Conservation (phyloP, 2,113 vertebrate species). For the Paralichthys olivaceus region DNA sequence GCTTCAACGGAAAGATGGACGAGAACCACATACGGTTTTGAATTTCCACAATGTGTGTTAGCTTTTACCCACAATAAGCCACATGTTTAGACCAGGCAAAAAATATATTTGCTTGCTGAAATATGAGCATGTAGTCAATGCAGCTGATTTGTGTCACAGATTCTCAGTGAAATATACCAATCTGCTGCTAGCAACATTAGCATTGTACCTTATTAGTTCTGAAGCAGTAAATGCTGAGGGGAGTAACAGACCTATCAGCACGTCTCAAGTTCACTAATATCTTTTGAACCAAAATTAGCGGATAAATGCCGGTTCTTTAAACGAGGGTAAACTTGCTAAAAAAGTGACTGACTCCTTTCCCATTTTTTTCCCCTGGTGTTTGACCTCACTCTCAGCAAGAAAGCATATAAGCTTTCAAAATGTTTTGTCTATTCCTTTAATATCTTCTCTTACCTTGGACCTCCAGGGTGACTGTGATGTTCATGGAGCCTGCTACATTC, state of each 20-base stretch:
- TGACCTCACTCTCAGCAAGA: no score
- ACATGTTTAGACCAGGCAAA: neutral
- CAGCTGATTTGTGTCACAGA: no score
- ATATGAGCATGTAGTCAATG: no score
- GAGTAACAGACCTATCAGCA: no score
- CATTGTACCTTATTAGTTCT: neutral
- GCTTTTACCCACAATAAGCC: neutral
- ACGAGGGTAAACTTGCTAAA: no score
- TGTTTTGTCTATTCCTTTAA: slow-evolving; percentile 1
- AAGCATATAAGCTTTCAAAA: no score
- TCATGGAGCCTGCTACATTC: slow-evolving; percentile 84
- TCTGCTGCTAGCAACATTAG: no score
- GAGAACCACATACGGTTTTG: neutral
- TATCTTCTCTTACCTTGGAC: slow-evolving; percentile 83
- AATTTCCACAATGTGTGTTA: neutral
- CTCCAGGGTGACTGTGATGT: slow-evolving; percentile 82
- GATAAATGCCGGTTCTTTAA: neutral
- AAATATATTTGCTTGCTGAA: neutral
- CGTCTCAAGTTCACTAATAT: neutral
- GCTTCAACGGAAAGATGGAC: neutral
- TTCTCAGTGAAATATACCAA: no score
- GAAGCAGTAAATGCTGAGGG: neutral
- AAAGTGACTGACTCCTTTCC: no score
- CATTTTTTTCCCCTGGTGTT: no score
- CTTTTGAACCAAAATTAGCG: neutral